A percentile compares a stretch with the other conserved stretches of the same genome.
Conservation (phyloP, 2,797 vertebrate genomes). For the Chaenodraco wilsoni region DNA sequence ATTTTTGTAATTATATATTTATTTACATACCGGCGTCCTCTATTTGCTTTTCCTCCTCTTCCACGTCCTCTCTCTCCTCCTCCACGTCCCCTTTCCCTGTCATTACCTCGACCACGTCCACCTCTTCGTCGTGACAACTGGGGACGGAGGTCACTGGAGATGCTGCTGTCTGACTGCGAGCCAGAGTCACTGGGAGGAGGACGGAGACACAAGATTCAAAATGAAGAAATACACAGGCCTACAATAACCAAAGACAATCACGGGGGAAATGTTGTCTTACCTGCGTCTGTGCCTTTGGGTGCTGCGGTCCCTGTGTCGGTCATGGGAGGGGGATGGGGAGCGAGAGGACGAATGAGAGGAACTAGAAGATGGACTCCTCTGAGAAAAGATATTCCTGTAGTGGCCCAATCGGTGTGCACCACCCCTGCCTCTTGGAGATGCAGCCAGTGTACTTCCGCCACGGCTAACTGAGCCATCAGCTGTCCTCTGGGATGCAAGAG, state of each 20-base stretch:
- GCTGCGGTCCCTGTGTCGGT: slow-evolving; percentile 80
- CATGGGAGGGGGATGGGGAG: slow-evolving; percentile 87
- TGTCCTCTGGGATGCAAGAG: slow-evolving; percentile 69
- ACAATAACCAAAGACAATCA: background rate
- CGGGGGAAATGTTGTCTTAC: slow-evolving; percentile 38
- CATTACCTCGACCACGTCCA: slow-evolving; percentile 81
- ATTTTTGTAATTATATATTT: background rate
- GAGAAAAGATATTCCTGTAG: slow-evolving; percentile 93
- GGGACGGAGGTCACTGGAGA: slow-evolving; percentile 86
- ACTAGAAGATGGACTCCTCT: slow-evolving; percentile 91
- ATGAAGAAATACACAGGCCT: background rate
- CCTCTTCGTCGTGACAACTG: slow-evolving; percentile 87
- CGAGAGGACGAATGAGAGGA: slow-evolving; percentile 89
- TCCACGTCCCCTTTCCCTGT: slow-evolving; percentile 82
- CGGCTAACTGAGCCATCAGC: slow-evolving; percentile 72
- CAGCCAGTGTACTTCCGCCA: slow-evolving; percentile 68
- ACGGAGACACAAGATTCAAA: slow-evolving; percentile 13
- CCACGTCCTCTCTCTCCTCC: slow-evolving; percentile 88
- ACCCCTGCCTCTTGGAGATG: slow-evolving; percentile 73
- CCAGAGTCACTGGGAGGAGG: slow-evolving; percentile 86
- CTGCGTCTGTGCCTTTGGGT: slow-evolving; percentile 82
- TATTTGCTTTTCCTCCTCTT: slow-evolving; percentile 88
- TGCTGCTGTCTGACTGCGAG: slow-evolving; percentile 91
- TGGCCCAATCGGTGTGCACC: slow-evolving; percentile 82
- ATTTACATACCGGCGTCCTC: slow-evolving; percentile 84